A percentile compares a stretch with the other conserved stretches of the same genome.
These are phyloP conservation scores for Enoplosus armatus DNA, from an alignment of 2,797 vertebrate species.

Conservation along the genomic window DNA sequence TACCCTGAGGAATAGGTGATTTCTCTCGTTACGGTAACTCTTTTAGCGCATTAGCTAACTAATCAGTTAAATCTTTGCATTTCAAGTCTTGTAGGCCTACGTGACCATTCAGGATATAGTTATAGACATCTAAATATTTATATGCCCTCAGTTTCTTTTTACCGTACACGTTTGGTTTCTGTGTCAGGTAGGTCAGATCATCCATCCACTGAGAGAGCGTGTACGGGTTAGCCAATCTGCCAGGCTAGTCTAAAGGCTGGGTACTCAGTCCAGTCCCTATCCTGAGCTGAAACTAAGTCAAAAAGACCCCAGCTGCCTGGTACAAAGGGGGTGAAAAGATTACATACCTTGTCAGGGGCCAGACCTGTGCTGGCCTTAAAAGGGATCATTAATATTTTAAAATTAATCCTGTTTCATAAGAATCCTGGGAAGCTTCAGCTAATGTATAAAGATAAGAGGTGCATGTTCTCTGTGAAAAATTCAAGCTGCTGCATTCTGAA, in stretches of 20 bases:
- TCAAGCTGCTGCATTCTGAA: neutral
- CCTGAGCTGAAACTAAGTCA: constrained; percentile 10
- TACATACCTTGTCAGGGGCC: neutral
- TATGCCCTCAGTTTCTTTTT: too few relatives aligned
- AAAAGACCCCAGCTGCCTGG: neutral
- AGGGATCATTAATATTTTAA: constrained; percentile 51
- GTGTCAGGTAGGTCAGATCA: too few relatives aligned
- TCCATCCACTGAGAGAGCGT: too few relatives aligned
- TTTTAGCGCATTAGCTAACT: too few relatives aligned
- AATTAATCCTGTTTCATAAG: constrained; percentile 33
- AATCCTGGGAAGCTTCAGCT: constrained; percentile 26
- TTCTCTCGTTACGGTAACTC: too few relatives aligned
- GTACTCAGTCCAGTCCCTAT: neutral
- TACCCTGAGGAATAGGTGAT: too few relatives aligned
- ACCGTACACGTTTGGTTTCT: too few relatives aligned
- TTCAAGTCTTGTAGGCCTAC: too few relatives aligned
- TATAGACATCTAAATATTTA: too few relatives aligned
- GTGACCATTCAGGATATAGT: too few relatives aligned
- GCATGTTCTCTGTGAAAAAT: constrained; percentile 5
- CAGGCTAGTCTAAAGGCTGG: neutral
- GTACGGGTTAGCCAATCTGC: too few relatives aligned
- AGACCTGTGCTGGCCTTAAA: constrained; percentile 20
- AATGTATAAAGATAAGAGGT: constrained; percentile 23
- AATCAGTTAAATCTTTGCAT: too few relatives aligned
- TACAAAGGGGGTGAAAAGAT: constrained; percentile 17